Conservation (phyloP, 2,888 invertebrate species). For the Neoaliturus tenellus region DNA sequence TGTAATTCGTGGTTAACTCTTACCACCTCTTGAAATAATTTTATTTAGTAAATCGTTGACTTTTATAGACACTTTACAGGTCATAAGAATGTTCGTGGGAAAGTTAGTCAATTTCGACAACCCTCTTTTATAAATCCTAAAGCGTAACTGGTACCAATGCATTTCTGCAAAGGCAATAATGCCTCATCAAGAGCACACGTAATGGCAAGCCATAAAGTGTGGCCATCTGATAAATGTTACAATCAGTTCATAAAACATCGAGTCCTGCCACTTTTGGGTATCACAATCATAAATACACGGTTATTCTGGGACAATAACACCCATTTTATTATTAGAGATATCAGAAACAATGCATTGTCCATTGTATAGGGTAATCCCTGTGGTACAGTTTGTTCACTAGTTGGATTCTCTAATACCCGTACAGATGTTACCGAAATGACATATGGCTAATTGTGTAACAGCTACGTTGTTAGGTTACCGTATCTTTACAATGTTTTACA, state of each 20-base stretch:
- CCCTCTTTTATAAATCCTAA: too few relatives aligned
- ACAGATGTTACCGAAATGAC: slow-evolving; percentile 17
- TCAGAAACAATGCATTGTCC: slow-evolving; percentile 26
- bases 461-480: too few relatives aligned
- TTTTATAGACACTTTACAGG: too few relatives aligned
- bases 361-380: background rate
- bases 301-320: background rate
- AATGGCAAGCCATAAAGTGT: background rate
- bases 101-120: too few relatives aligned
- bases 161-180: slow-evolving; percentile 47
- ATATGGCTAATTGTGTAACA: background rate
- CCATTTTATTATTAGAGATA: slow-evolving; percentile 11
- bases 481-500: too few relatives aligned
- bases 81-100: too few relatives aligned
- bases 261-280: background rate
- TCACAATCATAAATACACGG: slow-evolving; percentile 8
- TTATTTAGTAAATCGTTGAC: too few relatives aligned
- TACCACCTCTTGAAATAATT: too few relatives aligned
- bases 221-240: background rate
- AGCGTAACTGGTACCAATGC: too few relatives aligned
- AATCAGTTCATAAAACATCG: slow-evolving; percentile 13
- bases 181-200: slow-evolving; percentile 20
- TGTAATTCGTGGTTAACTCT: too few relatives aligned
- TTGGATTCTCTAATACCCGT: background rate
- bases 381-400: slow-evolving; percentile 20